Percentiles rank a stretch among this genome's conserved stretches.
phyloP scores from a whole-genome alignment of 2,113 vertebrate genomes.

The Lophura nycthemera region DNA sequence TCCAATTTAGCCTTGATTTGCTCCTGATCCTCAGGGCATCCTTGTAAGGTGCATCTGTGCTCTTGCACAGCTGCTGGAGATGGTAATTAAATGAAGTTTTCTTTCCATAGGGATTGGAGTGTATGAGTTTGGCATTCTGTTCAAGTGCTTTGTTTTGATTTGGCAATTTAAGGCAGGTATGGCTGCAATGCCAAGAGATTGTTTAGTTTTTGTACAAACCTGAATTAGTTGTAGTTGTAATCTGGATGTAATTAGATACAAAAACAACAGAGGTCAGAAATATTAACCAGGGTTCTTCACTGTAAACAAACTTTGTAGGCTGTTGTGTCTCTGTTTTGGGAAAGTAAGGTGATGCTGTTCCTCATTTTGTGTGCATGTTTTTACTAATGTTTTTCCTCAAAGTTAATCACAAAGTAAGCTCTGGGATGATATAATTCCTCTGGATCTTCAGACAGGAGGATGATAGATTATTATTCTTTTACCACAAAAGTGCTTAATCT shows the following conservation, averaged over 20 bases:
- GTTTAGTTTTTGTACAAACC: neutral
- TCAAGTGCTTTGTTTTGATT: slow-evolving; percentile 17
- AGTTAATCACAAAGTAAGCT: neutral
- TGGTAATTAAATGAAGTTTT: neutral
- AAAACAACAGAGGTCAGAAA: neutral
- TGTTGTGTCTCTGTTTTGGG: neutral
- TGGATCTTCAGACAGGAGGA: neutral
- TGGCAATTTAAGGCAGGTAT: neutral
- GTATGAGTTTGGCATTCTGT: neutral
- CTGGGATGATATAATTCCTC: neutral
- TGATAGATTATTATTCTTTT: neutral
- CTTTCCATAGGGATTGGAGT: neutral
- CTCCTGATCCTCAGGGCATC: neutral
- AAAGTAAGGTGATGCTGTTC: neutral
- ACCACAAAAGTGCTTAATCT: neutral
- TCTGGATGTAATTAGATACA: neutral
- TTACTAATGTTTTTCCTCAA: neutral
- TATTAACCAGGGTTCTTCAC: neutral
- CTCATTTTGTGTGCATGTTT: neutral
- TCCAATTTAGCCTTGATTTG: slow-evolving; percentile 39
- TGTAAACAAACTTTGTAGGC: neutral
- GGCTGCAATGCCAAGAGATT: neutral
- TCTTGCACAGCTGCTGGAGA: neutral
- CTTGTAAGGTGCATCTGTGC: neutral
- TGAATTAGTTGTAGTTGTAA: neutral